Conservation (phyloP, 2,113 vertebrate genomes). For the Sinocyclocheilus maitianheensis region DNA sequence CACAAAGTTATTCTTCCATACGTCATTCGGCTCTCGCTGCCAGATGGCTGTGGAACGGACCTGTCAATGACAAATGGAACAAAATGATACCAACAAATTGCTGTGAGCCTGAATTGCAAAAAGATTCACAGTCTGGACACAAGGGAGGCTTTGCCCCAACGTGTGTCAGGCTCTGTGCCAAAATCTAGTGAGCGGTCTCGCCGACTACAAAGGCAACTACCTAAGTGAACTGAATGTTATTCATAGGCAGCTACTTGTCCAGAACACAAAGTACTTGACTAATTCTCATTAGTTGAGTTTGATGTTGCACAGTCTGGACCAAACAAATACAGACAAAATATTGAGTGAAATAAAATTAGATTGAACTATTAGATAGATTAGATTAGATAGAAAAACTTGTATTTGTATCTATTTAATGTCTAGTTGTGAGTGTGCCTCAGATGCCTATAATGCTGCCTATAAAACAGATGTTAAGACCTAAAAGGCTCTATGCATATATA, state of each 20-base stretch:
- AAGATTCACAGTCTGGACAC: neutral
- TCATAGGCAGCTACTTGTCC: neutral
- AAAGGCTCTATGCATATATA: too few relatives aligned
- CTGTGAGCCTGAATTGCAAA: constrained; percentile 7
- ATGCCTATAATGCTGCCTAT: too few relatives aligned
- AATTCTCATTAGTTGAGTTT: neutral
- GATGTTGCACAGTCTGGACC: neutral
- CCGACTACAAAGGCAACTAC: neutral
- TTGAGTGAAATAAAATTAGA: too few relatives aligned
- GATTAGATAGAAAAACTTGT: too few relatives aligned
- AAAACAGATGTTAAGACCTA: too few relatives aligned
- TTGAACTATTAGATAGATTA: too few relatives aligned
- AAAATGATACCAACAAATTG: constrained; percentile 56
- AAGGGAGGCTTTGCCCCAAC: neutral
- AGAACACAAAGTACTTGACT: neutral
- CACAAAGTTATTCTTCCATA: constrained; percentile 54
- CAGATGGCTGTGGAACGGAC: constrained; percentile 58
- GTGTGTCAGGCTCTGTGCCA: neutral
- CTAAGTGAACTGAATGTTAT: neutral
- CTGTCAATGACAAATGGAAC: constrained; percentile 51
- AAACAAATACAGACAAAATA: too few relatives aligned
- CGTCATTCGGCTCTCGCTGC: constrained; percentile 51
- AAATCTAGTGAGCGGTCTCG: neutral
- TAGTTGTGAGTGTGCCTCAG: too few relatives aligned
- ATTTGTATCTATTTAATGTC: too few relatives aligned